phyloP scores from a whole-genome alignment of 2,888 invertebrate species.

The Pristionchus entomophagus region DNA sequence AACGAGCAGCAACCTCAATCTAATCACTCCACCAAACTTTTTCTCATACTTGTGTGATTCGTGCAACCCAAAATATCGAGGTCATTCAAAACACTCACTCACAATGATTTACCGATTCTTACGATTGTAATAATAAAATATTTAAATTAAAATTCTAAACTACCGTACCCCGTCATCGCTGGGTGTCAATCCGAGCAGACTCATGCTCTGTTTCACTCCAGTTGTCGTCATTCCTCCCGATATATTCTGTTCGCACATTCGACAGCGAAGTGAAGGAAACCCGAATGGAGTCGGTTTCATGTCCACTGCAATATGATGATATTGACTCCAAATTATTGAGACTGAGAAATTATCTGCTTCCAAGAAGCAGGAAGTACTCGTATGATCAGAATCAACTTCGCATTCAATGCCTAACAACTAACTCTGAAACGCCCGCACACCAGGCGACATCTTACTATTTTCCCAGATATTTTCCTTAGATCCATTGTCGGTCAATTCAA shows the following conservation, averaged over 20 bases:
- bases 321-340: neutral
- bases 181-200: constrained; percentile 63
- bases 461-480: no score
- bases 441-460: no score
- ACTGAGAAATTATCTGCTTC: neutral
- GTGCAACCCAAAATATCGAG: neutral
- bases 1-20: neutral
- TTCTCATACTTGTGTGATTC: neutral
- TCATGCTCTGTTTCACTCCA: constrained; percentile 52
- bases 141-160: no score
- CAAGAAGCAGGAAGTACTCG: neutral
- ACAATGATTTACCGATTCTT: no score
- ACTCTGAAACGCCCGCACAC: neutral
- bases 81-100: neutral
- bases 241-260: neutral
- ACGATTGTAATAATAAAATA: no score
- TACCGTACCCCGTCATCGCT: constrained; percentile 52
- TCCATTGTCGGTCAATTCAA: no score
- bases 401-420: neutral
- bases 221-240: no score
- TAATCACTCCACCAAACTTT: neutral
- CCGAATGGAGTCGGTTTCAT: neutral
- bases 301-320: neutral
- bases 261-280: constrained; percentile 2
- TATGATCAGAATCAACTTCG: no score